Conservation (phyloP, 2,797 vertebrate species). For the Spinus olivaceus region DNA sequence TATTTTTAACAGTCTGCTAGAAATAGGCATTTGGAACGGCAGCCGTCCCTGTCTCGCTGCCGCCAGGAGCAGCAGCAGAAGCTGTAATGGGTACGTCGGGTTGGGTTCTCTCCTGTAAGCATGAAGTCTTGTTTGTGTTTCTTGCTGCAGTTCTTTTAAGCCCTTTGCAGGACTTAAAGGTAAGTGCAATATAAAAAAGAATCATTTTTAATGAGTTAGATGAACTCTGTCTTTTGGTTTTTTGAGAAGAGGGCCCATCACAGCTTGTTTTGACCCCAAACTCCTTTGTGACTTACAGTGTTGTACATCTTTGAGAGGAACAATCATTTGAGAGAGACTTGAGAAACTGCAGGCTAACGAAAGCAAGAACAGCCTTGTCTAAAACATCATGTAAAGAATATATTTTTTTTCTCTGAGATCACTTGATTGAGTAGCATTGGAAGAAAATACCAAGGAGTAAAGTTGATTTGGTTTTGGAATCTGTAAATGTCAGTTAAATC, state of each 20-base stretch:
- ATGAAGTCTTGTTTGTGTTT: neutral
- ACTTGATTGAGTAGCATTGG: neutral
- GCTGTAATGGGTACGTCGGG: neutral
- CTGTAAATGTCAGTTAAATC: neutral
- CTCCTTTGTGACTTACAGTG: neutral
- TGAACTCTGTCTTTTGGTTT: neutral
- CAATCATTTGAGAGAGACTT: neutral
- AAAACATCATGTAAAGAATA: neutral
- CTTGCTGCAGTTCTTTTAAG: neutral
- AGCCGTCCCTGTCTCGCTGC: rapidly evolving
- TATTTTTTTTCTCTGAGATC: neutral
- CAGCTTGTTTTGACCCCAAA: neutral
- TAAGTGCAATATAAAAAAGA: neutral
- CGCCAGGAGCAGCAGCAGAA: neutral
- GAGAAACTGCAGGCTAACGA: neutral
- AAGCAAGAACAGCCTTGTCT: neutral
- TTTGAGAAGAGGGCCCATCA: neutral
- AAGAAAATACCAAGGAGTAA: neutral
- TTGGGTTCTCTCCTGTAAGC: neutral
- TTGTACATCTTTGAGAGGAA: neutral
- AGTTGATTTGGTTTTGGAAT: neutral
- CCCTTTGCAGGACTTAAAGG: neutral
- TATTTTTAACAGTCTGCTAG: slow-evolving; percentile 43
- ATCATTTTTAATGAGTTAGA: neutral
- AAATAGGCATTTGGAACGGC: slow-evolving; percentile 8